phyloP scores from a whole-genome alignment of 2,113 vertebrate species.

The Tupaia chinensis region DNA sequence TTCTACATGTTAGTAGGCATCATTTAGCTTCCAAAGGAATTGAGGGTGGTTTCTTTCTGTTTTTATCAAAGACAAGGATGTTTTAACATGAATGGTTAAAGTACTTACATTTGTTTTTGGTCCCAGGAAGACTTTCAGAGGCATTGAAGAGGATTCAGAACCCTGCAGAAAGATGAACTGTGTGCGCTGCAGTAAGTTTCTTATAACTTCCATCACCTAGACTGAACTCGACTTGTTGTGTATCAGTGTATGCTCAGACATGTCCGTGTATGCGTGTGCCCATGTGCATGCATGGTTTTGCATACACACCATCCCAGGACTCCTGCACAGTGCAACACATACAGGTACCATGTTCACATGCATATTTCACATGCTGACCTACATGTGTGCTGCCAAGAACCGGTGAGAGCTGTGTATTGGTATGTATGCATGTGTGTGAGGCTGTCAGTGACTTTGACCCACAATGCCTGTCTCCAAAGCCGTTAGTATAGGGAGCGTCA shows the following conservation, averaged over 20 bases:
- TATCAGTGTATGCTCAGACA: background rate
- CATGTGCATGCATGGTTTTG: background rate
- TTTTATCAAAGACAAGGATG: slow-evolving; percentile 2
- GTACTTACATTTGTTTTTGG: background rate
- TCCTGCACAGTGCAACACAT: background rate
- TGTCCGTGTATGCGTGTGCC: background rate
- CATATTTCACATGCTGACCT: background rate
- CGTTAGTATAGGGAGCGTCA: background rate
- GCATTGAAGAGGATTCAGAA: background rate
- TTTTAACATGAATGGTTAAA: background rate
- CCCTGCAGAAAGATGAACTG: background rate
- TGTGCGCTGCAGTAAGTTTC: background rate
- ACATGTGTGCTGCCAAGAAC: background rate
- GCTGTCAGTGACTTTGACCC: background rate
- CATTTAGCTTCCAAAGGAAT: background rate
- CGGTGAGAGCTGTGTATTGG: background rate
- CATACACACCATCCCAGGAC: background rate
- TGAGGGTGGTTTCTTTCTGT: background rate
- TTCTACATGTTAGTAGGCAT: background rate
- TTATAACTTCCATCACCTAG: background rate
- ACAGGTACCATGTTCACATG: background rate
- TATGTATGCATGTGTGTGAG: background rate
- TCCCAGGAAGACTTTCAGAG: background rate
- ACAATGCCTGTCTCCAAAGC: background rate
- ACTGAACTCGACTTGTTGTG: background rate